phyloP scores from a whole-genome alignment of 2,113 vertebrate genomes.

The Trichechus manatus region DNA sequence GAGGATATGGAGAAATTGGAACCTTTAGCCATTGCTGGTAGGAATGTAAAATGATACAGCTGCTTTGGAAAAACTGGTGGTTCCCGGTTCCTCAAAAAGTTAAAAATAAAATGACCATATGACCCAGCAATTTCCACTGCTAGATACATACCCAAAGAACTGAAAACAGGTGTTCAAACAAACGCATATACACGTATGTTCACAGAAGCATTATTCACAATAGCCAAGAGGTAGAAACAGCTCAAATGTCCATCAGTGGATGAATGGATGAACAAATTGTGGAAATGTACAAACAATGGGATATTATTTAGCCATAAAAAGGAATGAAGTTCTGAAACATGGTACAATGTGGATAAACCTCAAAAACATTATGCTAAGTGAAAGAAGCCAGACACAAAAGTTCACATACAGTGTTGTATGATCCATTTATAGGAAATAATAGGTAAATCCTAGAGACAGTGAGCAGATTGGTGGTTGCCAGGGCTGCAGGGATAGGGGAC shows the following conservation, averaged over 20 bases:
- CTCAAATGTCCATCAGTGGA: neutral
- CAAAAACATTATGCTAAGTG: neutral
- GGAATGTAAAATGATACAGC: neutral
- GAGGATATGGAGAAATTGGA: too few relatives aligned
- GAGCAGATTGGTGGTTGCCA: neutral
- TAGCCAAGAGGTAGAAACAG: neutral
- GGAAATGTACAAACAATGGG: too few relatives aligned
- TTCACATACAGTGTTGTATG: too few relatives aligned
- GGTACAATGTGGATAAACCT: neutral
- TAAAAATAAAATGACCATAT: neutral
- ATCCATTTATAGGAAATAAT: neutral
- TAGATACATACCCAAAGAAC: too few relatives aligned
- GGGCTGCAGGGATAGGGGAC: neutral
- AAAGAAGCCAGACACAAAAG: neutral
- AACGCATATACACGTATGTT: neutral
- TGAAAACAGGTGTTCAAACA: neutral
- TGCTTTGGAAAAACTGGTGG: neutral
- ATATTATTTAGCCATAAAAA: neutral
- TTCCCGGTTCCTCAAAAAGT: neutral
- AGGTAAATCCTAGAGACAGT: neutral
- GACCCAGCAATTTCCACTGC: neutral
- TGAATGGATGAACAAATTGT: neutral
- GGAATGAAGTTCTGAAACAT: rapidly evolving
- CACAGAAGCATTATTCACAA: neutral
- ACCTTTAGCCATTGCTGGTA: too few relatives aligned